Evolutionary conservation across 2,797 vertebrate genomes (phyloP), one percentile per base, ranked within the genome.

Genomic region (Urocyon cinereoargenteus): DNA sequence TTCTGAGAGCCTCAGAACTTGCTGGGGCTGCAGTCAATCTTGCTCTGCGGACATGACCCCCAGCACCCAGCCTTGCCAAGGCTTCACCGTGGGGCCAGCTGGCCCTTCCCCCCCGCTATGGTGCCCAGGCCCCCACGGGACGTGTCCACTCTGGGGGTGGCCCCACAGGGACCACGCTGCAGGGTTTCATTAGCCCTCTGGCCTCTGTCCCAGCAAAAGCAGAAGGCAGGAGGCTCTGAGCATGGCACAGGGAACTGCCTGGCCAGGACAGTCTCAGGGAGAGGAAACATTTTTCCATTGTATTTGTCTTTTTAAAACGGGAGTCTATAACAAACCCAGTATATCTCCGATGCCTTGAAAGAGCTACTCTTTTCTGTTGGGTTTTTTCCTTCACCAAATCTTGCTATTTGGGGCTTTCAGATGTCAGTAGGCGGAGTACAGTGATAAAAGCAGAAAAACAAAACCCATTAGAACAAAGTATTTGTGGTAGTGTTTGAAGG

Each of bases 381-480:
- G 28, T 18, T 66, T 36, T 75, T 90, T 59, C 82, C 64, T 22
- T 78, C 68, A 55, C 83, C 86, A 84, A 86, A 87, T 79, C 96
- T 97, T 49, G 0, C 61, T 94, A 9, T 96, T 91, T 53, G 57
- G 66, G 49, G 51, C 82, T 97, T 97, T 97, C 77, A 94, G 36
- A 92, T 79, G 55, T 92, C 1, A 4, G 72, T 72, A 93, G 88
- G 84, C 91, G 40, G 86, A 97, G 61, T 77, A 85, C 91, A 82
- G 95, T 96, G 96, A 97, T 97, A 96, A 97, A 98, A 98, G 91
- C 96, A 97, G 96, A 96, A 92, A 98, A 98, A 98, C 95, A 93
- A 98, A 97, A 93, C 90, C 96, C 64, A 94, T 93, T 97, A 97
- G 96, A 96, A 98, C 85, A 81, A 97, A 96, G 86, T 93, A 81